Conservation (phyloP, 37 sponge, comb jelly and placozoan species). For the Dysidea cf. avara region DNA sequence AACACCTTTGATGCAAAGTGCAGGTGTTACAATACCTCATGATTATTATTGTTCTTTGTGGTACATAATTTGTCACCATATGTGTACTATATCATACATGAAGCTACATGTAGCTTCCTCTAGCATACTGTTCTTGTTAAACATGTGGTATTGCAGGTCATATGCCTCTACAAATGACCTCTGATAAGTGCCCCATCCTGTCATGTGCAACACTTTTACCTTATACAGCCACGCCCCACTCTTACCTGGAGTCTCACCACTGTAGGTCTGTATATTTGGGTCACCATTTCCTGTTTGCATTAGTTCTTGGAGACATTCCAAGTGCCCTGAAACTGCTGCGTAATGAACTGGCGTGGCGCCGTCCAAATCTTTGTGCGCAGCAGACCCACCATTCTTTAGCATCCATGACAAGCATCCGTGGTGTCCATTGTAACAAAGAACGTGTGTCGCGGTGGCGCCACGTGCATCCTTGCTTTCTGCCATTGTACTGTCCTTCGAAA, state of each 20-base stretch:
- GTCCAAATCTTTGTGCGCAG: conserved; percentile 48
- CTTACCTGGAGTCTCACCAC: conserved; percentile 88
- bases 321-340: conserved; percentile 70
- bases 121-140: too few relatives aligned
- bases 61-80: too few relatives aligned
- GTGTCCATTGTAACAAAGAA: conserved; percentile 72
- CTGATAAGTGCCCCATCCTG: too few relatives aligned
- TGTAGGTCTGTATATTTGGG: conserved; percentile 62
- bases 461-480: conserved; percentile 41
- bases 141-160: too few relatives aligned
- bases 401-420: conserved; percentile 49
- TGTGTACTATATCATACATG: too few relatives aligned
- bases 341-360: conserved; percentile 85
- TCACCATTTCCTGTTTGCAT: conserved; percentile 35
- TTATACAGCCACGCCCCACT: neutral
- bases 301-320: conserved; percentile 59
- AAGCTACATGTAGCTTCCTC: too few relatives aligned
- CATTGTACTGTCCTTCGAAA: conserved; percentile 21
- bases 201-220: too few relatives aligned
- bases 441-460: conserved; percentile 83
- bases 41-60: too few relatives aligned
- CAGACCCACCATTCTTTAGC: conserved; percentile 34
- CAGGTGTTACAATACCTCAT: too few relatives aligned
- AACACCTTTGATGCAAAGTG: too few relatives aligned
- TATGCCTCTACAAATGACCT: too few relatives aligned